These are phyloP conservation scores for Pandemis heparana DNA, from an alignment of 2,888 invertebrate genomes.

Conservation along the genomic window DNA sequence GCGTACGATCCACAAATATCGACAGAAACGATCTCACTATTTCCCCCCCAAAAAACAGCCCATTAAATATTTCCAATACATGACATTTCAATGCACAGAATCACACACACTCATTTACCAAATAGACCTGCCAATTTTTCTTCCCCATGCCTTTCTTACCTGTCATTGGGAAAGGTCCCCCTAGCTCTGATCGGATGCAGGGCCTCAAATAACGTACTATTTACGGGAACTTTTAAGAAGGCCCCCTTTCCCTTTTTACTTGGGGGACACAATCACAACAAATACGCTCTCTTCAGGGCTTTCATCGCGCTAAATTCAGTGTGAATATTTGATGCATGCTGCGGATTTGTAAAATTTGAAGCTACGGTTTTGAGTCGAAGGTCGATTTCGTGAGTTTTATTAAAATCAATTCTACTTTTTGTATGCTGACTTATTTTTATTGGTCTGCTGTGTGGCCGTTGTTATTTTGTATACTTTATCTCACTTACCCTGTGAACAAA, in stretches of 20 bases:
- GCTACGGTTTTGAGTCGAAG: background rate
- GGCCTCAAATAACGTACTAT: conserved; percentile 68
- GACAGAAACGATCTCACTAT: background rate
- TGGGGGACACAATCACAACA: conserved; percentile 60
- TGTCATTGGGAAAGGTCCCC: conserved; percentile 40
- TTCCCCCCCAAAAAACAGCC: background rate
- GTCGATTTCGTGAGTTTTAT: background rate
- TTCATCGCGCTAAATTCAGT: conserved; percentile 32
- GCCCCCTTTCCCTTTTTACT: conserved; percentile 58
- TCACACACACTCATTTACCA: conserved; percentile 32
- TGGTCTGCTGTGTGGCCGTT: too few relatives aligned
- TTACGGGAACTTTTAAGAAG: conserved; percentile 65
- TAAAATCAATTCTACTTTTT: background rate
- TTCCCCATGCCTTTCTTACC: conserved; percentile 36
- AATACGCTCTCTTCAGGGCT: conserved; percentile 56
- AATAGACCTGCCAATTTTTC: conserved; percentile 43
- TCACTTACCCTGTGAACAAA: too few relatives aligned
- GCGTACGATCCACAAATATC: background rate
- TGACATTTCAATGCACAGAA: conserved; percentile 36
- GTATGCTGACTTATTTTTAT: background rate
- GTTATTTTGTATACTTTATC: too few relatives aligned
- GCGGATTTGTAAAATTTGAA: conserved; percentile 22
- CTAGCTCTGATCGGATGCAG: conserved; percentile 56
- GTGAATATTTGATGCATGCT: conserved; percentile 38
- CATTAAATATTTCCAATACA: conserved; percentile 35